Percentiles rank a stretch among this genome's conserved stretches.
phyloP scores from a whole-genome alignment of 2,113 vertebrate species.

The Rousettus leschenaultii region DNA sequence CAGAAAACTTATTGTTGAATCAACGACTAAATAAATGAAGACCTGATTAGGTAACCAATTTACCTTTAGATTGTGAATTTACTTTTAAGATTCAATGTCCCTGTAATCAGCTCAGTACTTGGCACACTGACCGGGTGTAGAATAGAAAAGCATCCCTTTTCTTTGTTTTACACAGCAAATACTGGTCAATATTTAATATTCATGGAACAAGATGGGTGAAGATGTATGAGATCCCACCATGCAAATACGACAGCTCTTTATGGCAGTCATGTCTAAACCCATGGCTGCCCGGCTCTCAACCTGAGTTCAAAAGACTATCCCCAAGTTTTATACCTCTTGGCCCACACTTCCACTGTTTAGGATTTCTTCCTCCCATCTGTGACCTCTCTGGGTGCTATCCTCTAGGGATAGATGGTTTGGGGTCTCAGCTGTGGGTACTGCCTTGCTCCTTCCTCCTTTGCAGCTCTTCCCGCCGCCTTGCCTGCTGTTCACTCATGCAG shows the following conservation, averaged over 20 bases:
- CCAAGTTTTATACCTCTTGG: not conserved
- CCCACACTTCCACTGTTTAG: not conserved
- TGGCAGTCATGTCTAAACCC: not conserved
- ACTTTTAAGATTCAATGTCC: constrained; percentile 43
- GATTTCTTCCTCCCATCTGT: not conserved
- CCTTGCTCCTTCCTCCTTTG: constrained; percentile 50
- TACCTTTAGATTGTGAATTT: constrained; percentile 43
- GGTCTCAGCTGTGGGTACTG: constrained; percentile 13
- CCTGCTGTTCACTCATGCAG: constrained; percentile 89
- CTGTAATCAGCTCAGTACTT: not conserved
- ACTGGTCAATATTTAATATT: not conserved
- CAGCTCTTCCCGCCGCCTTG: constrained; percentile 75
- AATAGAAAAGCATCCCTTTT: not conserved
- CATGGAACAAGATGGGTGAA: not conserved
- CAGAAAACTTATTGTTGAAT: not conserved
- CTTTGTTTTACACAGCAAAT: constrained; percentile 1
- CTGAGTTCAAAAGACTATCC: not conserved
- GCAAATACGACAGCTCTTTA: not conserved
- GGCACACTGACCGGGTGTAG: not conserved
- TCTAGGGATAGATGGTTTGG: not conserved
- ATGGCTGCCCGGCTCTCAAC: not conserved
- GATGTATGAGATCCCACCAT: not conserved
- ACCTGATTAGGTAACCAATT: not conserved
- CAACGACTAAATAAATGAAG: constrained; percentile 10
- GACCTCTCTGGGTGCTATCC: not conserved